Conservation (phyloP, 2,113 vertebrate genomes). For the Ascaphus truei region DNA sequence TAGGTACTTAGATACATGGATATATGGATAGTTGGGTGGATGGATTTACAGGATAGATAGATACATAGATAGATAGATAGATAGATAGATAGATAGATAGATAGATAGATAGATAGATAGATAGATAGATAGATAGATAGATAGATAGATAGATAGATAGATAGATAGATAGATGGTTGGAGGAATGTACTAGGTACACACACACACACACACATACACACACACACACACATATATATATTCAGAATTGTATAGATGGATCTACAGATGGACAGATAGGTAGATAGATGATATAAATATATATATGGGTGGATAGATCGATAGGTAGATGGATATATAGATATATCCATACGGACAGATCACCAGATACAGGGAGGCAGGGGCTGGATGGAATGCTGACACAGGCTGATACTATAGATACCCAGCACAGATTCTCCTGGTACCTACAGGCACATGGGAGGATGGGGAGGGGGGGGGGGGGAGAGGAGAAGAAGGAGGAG, state of each 20-base stretch:
- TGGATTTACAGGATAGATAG: too few relatives aligned
- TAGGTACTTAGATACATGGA: neutral
- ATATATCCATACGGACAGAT: too few relatives aligned
- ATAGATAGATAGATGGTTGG: too few relatives aligned
- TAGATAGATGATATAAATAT: neutral
- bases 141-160: neutral
- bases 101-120: neutral
- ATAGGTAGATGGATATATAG: neutral
- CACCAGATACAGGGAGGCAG: neutral
- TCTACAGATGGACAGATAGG: neutral
- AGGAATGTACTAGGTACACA: too few relatives aligned
- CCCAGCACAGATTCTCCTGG: slow-evolving; percentile 16
- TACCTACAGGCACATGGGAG: slow-evolving; percentile 34
- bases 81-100: neutral
- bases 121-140: neutral
- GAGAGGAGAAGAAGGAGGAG: neutral
- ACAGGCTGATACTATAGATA: slow-evolving; percentile 5
- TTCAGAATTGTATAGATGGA: too few relatives aligned
- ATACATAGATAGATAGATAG: neutral
- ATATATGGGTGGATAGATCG: neutral
- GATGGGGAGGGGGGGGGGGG: too few relatives aligned
- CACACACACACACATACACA: too few relatives aligned
- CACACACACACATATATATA: too few relatives aligned
- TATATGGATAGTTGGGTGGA: neutral
- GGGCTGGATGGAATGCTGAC: neutral